A percentile compares a stretch with the other conserved stretches of the same genome.
Conservation (phyloP, 2,113 vertebrate genomes). For the Plectropomus leopardus region DNA sequence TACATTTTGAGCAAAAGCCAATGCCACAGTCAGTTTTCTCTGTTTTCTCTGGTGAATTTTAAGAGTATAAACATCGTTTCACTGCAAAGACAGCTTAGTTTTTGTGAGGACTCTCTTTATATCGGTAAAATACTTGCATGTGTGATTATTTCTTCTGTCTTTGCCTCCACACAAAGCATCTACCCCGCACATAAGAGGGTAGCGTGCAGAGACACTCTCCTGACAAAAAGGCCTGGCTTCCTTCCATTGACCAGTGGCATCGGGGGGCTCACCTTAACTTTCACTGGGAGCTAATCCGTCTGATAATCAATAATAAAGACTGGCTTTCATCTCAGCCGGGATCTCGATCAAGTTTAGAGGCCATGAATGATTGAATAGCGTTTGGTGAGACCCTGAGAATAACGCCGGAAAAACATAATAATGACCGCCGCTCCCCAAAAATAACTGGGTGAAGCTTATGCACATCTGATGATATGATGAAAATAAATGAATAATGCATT, state of each 20-base stretch:
- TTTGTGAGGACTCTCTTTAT: too few relatives aligned
- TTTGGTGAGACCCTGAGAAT: constrained; percentile 49
- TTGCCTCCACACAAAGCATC: constrained; percentile 41
- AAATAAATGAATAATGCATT: constrained; percentile 88
- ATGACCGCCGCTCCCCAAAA: constrained; percentile 62
- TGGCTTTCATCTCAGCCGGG: constrained; percentile 77
- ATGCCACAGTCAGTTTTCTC: too few relatives aligned
- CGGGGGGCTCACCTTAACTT: constrained; percentile 73
- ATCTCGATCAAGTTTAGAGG: constrained; percentile 74
- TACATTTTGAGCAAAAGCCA: too few relatives aligned
- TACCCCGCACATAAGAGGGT: constrained; percentile 56
- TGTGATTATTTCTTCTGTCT: constrained; percentile 25
- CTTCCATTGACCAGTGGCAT: constrained; percentile 64
- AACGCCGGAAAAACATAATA: constrained; percentile 51
- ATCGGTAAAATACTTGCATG: too few relatives aligned
- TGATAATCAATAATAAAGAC: constrained; percentile 81
- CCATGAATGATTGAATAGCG: constrained; percentile 71
- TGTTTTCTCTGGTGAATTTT: too few relatives aligned
- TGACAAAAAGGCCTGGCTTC: constrained; percentile 53
- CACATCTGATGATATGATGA: constrained; percentile 85
- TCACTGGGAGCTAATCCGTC: constrained; percentile 75
- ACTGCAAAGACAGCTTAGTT: too few relatives aligned
- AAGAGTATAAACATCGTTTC: too few relatives aligned
- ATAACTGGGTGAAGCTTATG: constrained; percentile 78
- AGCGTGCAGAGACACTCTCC: constrained; percentile 65